These are phyloP conservation scores for Apis florea DNA, from an alignment of 1,140 invertebrate genomes.

Conservation along the genomic window DNA sequence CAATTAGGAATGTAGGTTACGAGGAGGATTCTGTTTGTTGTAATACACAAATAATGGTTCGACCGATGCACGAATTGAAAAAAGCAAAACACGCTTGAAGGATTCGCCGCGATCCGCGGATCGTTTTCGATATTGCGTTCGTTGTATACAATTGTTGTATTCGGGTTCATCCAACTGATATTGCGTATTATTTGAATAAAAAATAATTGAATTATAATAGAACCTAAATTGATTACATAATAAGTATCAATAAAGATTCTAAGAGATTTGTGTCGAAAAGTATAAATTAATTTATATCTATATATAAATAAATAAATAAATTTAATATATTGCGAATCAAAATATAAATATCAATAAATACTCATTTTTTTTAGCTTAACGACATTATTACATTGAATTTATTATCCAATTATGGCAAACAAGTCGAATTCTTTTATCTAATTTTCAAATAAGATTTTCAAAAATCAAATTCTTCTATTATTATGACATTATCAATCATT, in stretches of 20 bases:
- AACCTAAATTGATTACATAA: not conserved
- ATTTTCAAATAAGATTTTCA: not conserved
- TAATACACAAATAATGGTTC: slow-evolving; percentile 23
- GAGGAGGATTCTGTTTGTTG: slow-evolving; percentile 5
- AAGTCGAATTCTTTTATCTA: not conserved
- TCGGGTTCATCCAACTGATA: not conserved
- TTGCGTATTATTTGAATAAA: not conserved
- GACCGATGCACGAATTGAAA: slow-evolving; percentile 38
- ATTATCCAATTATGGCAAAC: not conserved
- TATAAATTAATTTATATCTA: not conserved
- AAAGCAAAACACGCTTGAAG: slow-evolving; percentile 15
- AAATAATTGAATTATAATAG: not conserved
- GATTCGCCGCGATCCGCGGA: slow-evolving; percentile 14
- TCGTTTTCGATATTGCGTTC: slow-evolving; percentile 29
- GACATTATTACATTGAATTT: not conserved
- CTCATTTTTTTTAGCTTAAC: no score
- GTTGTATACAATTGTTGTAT: not conserved
- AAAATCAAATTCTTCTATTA: no score
- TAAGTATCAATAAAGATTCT: not conserved
- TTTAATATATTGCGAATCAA: no score
- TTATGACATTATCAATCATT: not conserved
- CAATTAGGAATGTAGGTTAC: not conserved
- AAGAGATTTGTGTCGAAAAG: not conserved
- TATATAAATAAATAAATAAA: no score
- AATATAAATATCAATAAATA: no score